These are phyloP conservation scores for Bettongia penicillata DNA, from an alignment of 2,113 vertebrate species.

Conservation along the genomic window DNA sequence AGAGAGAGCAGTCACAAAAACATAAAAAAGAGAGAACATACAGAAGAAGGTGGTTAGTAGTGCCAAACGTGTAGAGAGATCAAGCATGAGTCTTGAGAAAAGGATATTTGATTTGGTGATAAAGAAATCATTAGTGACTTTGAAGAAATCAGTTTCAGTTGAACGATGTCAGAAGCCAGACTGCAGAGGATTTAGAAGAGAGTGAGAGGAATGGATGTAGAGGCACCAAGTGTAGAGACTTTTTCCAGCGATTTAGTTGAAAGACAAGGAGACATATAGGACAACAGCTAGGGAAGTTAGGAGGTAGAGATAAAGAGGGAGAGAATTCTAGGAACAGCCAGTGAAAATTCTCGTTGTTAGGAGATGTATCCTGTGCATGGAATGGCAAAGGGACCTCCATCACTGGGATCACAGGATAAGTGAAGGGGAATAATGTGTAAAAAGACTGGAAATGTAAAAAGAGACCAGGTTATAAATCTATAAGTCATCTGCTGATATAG, in stretches of 20 bases:
- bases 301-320: background rate
- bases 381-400: background rate
- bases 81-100: background rate
- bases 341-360: background rate
- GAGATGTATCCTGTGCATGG: background rate
- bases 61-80: background rate
- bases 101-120: background rate
- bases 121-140: background rate
- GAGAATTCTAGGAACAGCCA: background rate
- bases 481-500: background rate
- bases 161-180: background rate
- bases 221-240: background rate
- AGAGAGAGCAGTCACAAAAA: background rate
- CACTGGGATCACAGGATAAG: background rate
- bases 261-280: background rate
- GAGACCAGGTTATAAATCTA: background rate
- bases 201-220: background rate
- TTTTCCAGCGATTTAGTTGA: background rate
- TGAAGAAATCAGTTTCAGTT: background rate
- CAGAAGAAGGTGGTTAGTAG: background rate
- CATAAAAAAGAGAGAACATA: background rate
- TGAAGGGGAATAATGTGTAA: background rate
- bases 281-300: background rate
- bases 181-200: background rate
- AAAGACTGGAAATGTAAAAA: background rate